Percentiles rank a stretch among this genome's conserved stretches.
These are phyloP conservation scores for Panurus biarmicus DNA, from an alignment of 2,113 vertebrate genomes.

Conservation along the genomic window DNA sequence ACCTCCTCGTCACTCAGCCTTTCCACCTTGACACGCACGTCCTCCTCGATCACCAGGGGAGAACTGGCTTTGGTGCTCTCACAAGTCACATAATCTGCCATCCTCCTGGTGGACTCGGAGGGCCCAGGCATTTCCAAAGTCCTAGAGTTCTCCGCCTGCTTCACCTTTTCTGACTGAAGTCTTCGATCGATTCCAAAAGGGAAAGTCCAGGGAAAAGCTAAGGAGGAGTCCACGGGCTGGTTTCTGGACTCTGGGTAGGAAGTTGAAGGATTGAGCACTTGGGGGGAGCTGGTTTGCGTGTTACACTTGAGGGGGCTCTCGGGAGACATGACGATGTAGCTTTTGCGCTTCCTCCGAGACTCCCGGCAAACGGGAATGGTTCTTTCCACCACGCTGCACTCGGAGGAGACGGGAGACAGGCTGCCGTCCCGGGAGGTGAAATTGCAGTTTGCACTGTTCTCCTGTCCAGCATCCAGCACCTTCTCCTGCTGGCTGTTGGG, in stretches of 20 bases:
- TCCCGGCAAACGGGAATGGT: constrained; percentile 89
- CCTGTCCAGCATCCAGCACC: constrained; percentile 81
- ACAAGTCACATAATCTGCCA: constrained; percentile 88
- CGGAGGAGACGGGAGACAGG: constrained; percentile 92
- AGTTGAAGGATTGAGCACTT: constrained; percentile 87
- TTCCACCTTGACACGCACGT: constrained; percentile 93
- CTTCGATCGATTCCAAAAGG: constrained; percentile 93
- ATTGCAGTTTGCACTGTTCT: constrained; percentile 82
- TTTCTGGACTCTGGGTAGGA: constrained; percentile 86
- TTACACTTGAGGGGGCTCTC: constrained; percentile 92
- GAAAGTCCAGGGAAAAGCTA: constrained; percentile 97
- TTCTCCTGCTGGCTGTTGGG: constrained; percentile 79
- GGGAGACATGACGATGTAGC: constrained; percentile 88
- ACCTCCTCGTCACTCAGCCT: constrained; percentile 94
- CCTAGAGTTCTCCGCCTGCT: constrained; percentile 86
- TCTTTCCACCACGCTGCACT: constrained; percentile 93
- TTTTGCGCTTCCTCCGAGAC: constrained; percentile 92
- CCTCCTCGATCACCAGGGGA: constrained; percentile 83
- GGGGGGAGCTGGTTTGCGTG: constrained; percentile 87
- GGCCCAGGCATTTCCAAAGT: constrained; percentile 86
- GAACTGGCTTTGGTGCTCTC: constrained; percentile 86
- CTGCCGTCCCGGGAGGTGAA: constrained; percentile 89
- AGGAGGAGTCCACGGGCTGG: constrained; percentile 89
- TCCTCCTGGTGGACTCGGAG: constrained; percentile 78
- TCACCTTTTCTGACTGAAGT: constrained; percentile 88